Evolutionary conservation across 1,140 invertebrate genomes (phyloP), one percentile per base, ranked within the genome.

Genomic region (Orchestia grillus): DNA sequence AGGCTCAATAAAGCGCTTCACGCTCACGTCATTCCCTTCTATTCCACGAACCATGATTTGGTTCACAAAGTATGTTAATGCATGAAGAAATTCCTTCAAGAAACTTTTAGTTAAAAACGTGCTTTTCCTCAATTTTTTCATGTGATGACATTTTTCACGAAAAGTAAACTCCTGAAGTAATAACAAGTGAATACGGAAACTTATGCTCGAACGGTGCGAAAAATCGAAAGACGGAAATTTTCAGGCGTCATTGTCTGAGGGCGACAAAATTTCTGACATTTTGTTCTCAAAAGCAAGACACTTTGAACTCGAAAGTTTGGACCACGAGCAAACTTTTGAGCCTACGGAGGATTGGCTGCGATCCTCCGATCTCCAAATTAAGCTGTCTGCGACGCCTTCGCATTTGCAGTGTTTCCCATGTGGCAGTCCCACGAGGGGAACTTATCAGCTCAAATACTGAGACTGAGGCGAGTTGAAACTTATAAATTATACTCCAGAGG

Each of bases 261-360:
- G 43, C 43, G 92, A 42, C 92, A 94, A 94, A 77, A 77, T 47
- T 94, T 44, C 92, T 45, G 40, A 44, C 43, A 94, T 94, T 94
- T 91, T 42, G 41, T 91, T 44, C 88, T 36, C 40, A 94, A 94
- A 94, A 44, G 92, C 40, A 94, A 94, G 92, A 19, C 92, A 90
- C 44, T 94, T 94, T 94, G 44, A 94, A 47, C 43, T 40, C 40
- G 40, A 94, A 94, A 94, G 43, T 94, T 94, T 94, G 36, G 44
- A 45, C 92, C 92, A 94, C 44, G 92, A 47, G 92, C 92, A 94
- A 94, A 94, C 43, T 94, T 94, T 40, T 42, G 44, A 94, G 92
- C 92, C 92, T 6, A 28, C 41, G 92, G 43, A 40, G 92, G 92
- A 94, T 94, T 94, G 92, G 92, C 92, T 94, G 19, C 6, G 92